A percentile compares a stretch with the other conserved stretches of the same genome.
Conservation (phyloP, 2,797 vertebrate genomes). For the Coendou prehensilis region DNA sequence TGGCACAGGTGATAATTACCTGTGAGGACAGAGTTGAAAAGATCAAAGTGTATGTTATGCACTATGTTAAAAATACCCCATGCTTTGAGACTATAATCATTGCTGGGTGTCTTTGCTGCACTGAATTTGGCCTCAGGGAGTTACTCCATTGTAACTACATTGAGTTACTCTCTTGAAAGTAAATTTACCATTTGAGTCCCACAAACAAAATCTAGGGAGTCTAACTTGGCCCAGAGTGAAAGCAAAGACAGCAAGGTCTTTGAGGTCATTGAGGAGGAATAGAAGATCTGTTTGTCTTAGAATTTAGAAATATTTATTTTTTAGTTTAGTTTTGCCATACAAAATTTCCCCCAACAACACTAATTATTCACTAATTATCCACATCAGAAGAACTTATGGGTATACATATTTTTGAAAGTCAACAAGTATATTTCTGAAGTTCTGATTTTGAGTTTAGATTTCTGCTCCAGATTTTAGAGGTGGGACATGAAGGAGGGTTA, state of each 20-base stretch:
- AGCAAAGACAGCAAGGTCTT: not conserved
- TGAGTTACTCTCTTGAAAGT: not conserved
- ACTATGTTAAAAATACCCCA: not conserved
- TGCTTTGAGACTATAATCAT: conserved; percentile 3
- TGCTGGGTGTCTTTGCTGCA: not conserved
- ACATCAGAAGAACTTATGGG: not conserved
- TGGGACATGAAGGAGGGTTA: not conserved
- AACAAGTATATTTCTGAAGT: not conserved
- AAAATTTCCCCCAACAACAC: not conserved
- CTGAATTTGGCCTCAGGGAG: not conserved
- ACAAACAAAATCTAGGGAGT: not conserved
- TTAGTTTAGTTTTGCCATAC: not conserved
- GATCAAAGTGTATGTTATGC: not conserved
- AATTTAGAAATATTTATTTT: conserved; percentile 52
- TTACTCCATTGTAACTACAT: not conserved
- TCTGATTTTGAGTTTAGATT: conserved; percentile 33
- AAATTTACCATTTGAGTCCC: not conserved
- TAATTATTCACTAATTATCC: not conserved
- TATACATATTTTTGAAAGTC: not conserved
- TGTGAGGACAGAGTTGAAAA: conserved; percentile 6
- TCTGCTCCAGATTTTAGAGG: conserved; percentile 6
- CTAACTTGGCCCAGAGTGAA: not conserved
- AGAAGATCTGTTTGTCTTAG: conserved; percentile 27
- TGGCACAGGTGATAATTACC: not conserved
- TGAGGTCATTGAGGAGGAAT: not conserved